These are phyloP conservation scores for Platycnemis pennipes DNA, from an alignment of 2,888 invertebrate genomes.

Conservation along the genomic window DNA sequence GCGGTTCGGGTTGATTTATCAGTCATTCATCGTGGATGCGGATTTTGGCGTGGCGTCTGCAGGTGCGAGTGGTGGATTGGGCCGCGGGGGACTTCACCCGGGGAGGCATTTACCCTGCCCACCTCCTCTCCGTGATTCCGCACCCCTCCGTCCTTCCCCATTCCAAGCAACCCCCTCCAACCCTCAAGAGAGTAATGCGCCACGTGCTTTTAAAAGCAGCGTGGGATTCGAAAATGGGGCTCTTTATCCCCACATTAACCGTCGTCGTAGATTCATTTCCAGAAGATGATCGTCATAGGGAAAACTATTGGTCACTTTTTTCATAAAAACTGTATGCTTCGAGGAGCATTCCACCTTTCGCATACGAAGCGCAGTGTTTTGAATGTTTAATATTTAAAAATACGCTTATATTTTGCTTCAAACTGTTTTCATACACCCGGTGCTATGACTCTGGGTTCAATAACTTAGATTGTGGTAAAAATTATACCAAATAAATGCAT, in stretches of 20 bases:
- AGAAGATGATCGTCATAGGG: too few species aligned
- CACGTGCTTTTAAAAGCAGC: neutral
- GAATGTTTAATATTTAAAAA: too few species aligned
- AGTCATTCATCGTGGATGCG: conserved; percentile 24
- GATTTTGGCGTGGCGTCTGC: conserved; percentile 23
- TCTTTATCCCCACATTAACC: neutral
- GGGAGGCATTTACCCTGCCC: neutral
- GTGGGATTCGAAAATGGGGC: neutral
- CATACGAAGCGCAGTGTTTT: too few species aligned
- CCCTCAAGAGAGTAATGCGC: neutral
- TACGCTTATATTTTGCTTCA: too few species aligned
- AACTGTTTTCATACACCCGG: too few species aligned
- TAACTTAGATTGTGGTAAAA: too few species aligned
- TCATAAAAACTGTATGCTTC: too few species aligned
- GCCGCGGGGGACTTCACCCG: neutral
- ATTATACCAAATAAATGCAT: too few species aligned
- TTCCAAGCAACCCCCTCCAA: too few species aligned
- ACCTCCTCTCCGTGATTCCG: neutral
- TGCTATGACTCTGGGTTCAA: too few species aligned
- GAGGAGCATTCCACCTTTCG: too few species aligned
- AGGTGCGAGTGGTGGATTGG: neutral
- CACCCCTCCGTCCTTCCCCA: neutral
- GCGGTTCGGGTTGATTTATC: conserved; percentile 39
- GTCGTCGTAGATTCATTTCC: neutral
- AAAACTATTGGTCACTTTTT: too few species aligned